Evolutionary conservation across 2,797 vertebrate species (phyloP), one percentile per base, ranked within the genome.

Genomic region (Falco concolor): DNA sequence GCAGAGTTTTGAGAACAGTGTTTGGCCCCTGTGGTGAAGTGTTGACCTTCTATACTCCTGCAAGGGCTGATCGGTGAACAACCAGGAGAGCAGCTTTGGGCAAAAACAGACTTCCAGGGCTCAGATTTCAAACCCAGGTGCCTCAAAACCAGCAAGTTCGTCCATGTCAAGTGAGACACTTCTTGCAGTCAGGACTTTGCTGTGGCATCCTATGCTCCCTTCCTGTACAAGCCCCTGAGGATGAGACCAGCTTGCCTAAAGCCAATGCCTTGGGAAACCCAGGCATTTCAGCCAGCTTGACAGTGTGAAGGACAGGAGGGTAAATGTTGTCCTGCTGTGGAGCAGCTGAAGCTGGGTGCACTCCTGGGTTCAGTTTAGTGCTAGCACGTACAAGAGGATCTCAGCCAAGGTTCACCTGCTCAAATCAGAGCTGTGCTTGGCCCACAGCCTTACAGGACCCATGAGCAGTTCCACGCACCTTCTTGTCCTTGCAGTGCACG

Each of bases 191-290:
- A 13, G 56, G 36, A 70, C 21, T 40, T 78, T 24, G 10, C 30
- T 1, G 1, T 8, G 10, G n/a, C 53, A 93, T n/a, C 40, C 57
- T 44, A 32, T 1, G 0, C 50, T 75, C 11, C 20, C 13, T 34
- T 68, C n/a, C 21, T 0, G 0, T 3, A 63, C 8, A 21, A 74
- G 21, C 36, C 36, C 49, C 9, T 27, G 1, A 8, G 30, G 49
- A 40, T 7, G 18, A 56, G 49, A 65, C 9, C 0, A 2, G 10
- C 27, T 72, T 67, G 36, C 42, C 57, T 73, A 63, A 87, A 81
- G 44, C 30, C 36, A 68, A 10, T 7, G 20, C 42, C 28, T 36
- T 19, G 18, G 60, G 32, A 83, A 76, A 73, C 6, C 10, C 52
- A 32, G 9, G n/a, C 8, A 13, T 44, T 68, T 79, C 36, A 56